These are phyloP conservation scores for Scomber colias DNA, from an alignment of 2,113 vertebrate genomes.

Conservation along the genomic window DNA sequence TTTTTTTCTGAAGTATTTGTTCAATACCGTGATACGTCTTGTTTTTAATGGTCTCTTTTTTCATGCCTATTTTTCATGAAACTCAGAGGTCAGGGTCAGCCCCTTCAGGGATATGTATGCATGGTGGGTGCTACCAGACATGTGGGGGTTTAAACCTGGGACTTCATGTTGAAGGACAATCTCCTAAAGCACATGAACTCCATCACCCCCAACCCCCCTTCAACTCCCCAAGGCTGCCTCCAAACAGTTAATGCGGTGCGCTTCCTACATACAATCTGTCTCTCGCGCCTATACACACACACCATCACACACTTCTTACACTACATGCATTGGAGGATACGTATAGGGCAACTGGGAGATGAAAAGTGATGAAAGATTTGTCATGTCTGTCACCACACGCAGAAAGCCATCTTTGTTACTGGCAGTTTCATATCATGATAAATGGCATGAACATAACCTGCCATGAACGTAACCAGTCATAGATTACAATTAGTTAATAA, in stretches of 20 bases:
- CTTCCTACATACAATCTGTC: constrained; percentile 15
- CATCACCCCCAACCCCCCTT: not conserved
- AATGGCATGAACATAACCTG: constrained; percentile 23
- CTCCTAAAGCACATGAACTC: constrained; percentile 18
- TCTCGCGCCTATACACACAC: not conserved
- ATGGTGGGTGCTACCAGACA: not conserved
- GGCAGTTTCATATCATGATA: constrained; percentile 13
- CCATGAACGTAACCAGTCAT: constrained; percentile 41
- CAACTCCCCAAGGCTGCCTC: not conserved
- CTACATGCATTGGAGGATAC: constrained; percentile 12
- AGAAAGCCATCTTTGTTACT: constrained; percentile 41
- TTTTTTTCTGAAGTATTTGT: not conserved
- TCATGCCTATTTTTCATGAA: not conserved
- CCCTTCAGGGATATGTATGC: not conserved
- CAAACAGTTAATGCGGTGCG: not conserved
- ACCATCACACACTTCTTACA: not conserved
- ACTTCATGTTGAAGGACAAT: constrained; percentile 21
- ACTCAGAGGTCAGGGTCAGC: constrained; percentile 22
- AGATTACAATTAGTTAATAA: constrained; percentile 34
- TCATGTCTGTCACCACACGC: constrained; percentile 29
- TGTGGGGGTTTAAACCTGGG: not conserved
- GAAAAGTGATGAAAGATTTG: constrained; percentile 50
- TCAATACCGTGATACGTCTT: not conserved
- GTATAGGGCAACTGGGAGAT: not conserved
- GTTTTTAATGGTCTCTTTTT: not conserved